These are phyloP conservation scores for Anguilla anguilla DNA, from an alignment of 2,797 vertebrate species.

Conservation along the genomic window DNA sequence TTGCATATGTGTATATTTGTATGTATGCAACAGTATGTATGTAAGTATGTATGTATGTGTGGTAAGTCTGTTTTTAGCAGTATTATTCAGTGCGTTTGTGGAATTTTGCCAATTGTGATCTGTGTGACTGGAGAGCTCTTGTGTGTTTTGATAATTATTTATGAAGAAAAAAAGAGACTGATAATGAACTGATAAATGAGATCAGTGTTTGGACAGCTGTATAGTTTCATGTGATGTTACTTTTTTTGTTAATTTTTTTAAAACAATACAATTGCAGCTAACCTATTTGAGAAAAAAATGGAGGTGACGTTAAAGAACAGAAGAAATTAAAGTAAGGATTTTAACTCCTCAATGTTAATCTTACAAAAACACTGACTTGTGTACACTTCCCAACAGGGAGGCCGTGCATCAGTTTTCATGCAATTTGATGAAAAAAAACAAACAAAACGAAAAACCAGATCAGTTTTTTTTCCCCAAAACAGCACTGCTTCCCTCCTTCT, in stretches of 20 bases:
- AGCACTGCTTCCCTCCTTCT: slow-evolving; percentile 7
- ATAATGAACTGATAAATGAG: slow-evolving; percentile 47
- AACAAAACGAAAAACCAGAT: background rate
- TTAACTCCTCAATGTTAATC: background rate
- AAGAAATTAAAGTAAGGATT: background rate
- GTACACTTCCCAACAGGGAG: background rate
- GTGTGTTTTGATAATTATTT: slow-evolving; percentile 79
- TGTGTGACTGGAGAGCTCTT: slow-evolving; percentile 60
- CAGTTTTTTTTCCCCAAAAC: background rate
- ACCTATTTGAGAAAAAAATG: slow-evolving; percentile 44
- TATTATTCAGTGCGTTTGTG: slow-evolving; percentile 52
- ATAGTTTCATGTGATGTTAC: slow-evolving; percentile 50
- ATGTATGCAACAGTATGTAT: slow-evolving; percentile 69
- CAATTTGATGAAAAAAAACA: background rate
- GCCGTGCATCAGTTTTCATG: slow-evolving; percentile 5
- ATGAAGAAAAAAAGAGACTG: slow-evolving; percentile 67
- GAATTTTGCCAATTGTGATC: slow-evolving; percentile 56
- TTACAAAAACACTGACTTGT: slow-evolving; percentile 16
- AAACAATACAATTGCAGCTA: slow-evolving; percentile 45
- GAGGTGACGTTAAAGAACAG: slow-evolving; percentile 9
- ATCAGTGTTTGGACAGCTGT: slow-evolving; percentile 54
- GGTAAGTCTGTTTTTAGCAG: slow-evolving; percentile 66
- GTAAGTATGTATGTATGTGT: slow-evolving; percentile 52
- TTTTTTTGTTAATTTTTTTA: slow-evolving; percentile 55
- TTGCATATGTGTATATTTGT: slow-evolving; percentile 77